Base-by-base conservation (phyloP, 1,140 invertebrate species). In the Drosophila lini region DNA sequence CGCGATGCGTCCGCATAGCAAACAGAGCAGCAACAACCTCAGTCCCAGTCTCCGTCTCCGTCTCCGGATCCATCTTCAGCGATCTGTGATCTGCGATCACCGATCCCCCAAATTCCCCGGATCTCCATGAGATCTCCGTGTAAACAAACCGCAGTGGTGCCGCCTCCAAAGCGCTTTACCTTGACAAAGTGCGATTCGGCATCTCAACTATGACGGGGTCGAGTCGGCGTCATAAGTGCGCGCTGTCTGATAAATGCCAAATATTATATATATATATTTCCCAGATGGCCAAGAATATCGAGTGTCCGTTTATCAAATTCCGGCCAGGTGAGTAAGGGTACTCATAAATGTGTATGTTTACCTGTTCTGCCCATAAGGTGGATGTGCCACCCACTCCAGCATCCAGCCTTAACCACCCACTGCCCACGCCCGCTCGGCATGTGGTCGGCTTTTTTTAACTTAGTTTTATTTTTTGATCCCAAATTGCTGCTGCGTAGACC, bases 171-270 rank as follows among this genome's bases (percentile, higher is more conserved):
- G 34, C 47, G 67, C 68, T 55, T 74, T 61, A 74, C 82, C 71
- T 61, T 77, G 80, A 80, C 71, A 74, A 82, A 86, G 75, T 86
- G 76, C 71, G 83, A 88, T 86, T 80, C 71, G 77, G 76, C 73
- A 60, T 63, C 50, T 53, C 52, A 74, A 74, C 47, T 62, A 52
- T 67, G 73, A 76, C 62, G 62, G 74, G 74, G 73, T 76, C 60
- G 62, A 48, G 45, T n/a, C 59, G 70, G 50, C 70, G 50, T 74
- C 73, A 75, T 57, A 74, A 77, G 52, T 77, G 28, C 41, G 40
- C 41, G 25, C 19, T 25, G 42, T 42, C 56, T 60, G 44, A 44
- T 65, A 75, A 76, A 70, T 71, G 47, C 42, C 36, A 25, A 34
- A 50, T 19, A 22, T 5, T 16, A 53, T 22, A 36, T 3, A 36